These are phyloP conservation scores for Pogoniulus pusillus DNA, from an alignment of 2,797 vertebrate genomes.

Conservation along the genomic window DNA sequence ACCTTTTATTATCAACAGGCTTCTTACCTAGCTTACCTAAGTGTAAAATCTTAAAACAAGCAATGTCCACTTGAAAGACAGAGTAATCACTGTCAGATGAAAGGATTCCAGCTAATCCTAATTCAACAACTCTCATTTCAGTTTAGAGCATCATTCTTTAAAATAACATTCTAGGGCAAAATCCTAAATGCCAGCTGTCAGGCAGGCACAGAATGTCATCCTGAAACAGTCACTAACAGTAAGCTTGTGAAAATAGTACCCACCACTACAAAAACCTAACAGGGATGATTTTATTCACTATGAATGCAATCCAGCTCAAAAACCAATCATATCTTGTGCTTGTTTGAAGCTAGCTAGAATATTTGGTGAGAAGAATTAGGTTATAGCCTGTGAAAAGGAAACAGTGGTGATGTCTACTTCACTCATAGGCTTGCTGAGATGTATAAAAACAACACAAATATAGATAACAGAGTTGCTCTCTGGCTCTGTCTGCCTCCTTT, in stretches of 20 bases:
- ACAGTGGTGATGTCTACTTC: too few relatives aligned
- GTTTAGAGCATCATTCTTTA: not conserved
- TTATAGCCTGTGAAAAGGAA: too few relatives aligned
- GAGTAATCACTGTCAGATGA: not conserved
- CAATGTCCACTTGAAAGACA: not conserved
- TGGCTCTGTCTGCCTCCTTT: too few relatives aligned
- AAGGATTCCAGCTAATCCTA: conserved; percentile 11
- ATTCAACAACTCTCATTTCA: not conserved
- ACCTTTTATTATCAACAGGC: not conserved
- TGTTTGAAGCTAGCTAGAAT: too few relatives aligned
- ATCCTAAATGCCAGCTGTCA: not conserved
- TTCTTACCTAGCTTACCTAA: not conserved
- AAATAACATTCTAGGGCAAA: not conserved
- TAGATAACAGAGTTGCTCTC: too few relatives aligned
- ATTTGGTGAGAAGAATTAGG: too few relatives aligned
- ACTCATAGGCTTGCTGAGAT: too few relatives aligned
- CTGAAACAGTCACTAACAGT: not conserved
- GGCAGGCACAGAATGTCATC: not conserved
- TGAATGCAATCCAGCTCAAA: not conserved
- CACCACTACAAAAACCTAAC: not conserved
- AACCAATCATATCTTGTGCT: not conserved
- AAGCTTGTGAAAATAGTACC: not conserved
- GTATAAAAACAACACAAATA: too few relatives aligned
- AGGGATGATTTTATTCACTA: not conserved
- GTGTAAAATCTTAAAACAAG: not conserved